Evolutionary conservation across 2,113 vertebrate species (phyloP), one percentile per base, ranked within the genome.

Genomic region (Rhineura floridana): DNA sequence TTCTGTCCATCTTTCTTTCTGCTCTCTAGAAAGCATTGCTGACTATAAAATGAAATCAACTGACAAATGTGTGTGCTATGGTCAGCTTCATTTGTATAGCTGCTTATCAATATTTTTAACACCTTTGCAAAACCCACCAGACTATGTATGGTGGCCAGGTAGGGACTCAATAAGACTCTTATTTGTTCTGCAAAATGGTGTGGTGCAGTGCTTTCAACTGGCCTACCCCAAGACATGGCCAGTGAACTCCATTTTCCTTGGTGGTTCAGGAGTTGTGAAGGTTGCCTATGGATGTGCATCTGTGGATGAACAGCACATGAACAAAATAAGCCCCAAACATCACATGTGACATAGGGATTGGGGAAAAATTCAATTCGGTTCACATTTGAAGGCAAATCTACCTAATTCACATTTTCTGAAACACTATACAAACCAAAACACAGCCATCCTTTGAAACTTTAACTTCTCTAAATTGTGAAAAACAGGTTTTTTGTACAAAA

Each of bases 1-100:
- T 63, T 83, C 44, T 50, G 73, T 50, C 69, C 87, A 90, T 77
- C 33, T 23, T 67, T 88, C 69, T 81, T 82, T 83, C 89, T 91
- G 73, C 62, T 89, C 13, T 25, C 30, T 75, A 79, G 28, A 89
- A 82, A 81, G 17, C 33, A 39, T 42, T 42, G 52, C 9, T 85
- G 0, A 83, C 70, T 77, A 30, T 83, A n/a, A 15, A 83, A 76
- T 84, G 67, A 84, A 48, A n/a, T n/a, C n/a, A n/a, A n/a, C n/a
- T n/a, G n/a, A n/a, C 79, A 73, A 17, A 69, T 86, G 59, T 80
- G 72, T n/a, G 50, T 89, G 63, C 42, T 44, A 55, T 28, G 25
- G 2, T 48, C 39, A 88, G 28, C 6, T 15, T 0, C 0, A 11
- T 46, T 86, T 78, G 21, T 75, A 21, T 15, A 59, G 17, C 25